Evolutionary conservation across 2,888 invertebrate genomes (phyloP).

Genomic region (Halocaridina rubra): DNA sequence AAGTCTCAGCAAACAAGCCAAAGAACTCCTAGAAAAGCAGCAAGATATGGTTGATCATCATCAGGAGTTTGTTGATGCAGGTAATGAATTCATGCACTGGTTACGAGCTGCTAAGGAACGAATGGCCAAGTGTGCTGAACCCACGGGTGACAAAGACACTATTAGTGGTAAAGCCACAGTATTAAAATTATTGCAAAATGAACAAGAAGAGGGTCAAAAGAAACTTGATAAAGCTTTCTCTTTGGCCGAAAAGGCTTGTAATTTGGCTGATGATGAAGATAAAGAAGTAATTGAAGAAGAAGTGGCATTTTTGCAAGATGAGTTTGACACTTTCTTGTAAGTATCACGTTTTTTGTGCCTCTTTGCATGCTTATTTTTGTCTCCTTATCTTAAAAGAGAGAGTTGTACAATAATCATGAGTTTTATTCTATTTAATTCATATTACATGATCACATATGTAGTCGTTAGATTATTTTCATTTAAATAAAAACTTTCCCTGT

Average conservation of each 20-base stretch:
- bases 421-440: too few species aligned
- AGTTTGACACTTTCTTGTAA: conserved; percentile 86
- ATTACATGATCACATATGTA: too few species aligned
- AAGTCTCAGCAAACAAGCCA: conserved; percentile 88
- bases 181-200: conserved; percentile 83
- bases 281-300: conserved; percentile 92
- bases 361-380: neutral
- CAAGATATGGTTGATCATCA: conserved; percentile 90
- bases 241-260: conserved; percentile 87
- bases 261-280: conserved; percentile 85
- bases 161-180: conserved; percentile 87
- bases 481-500: too few species aligned
- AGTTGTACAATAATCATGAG: too few species aligned
- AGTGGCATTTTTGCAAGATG: conserved; percentile 88
- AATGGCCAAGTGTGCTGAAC: conserved; percentile 90
- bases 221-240: conserved; percentile 86
- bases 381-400: conserved; percentile 9
- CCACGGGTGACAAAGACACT: conserved; percentile 90
- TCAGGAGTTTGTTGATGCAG: conserved; percentile 86
- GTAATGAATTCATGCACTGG: conserved; percentile 93
- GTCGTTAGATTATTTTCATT: too few species aligned
- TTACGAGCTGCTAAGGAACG: conserved; percentile 89
- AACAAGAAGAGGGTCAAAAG: conserved; percentile 83
- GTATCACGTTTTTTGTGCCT: too few species aligned
- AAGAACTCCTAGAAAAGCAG: conserved; percentile 88